Evolutionary conservation across 2,797 vertebrate species (phyloP).

Genomic region (Xyrichtys novacula): DNA sequence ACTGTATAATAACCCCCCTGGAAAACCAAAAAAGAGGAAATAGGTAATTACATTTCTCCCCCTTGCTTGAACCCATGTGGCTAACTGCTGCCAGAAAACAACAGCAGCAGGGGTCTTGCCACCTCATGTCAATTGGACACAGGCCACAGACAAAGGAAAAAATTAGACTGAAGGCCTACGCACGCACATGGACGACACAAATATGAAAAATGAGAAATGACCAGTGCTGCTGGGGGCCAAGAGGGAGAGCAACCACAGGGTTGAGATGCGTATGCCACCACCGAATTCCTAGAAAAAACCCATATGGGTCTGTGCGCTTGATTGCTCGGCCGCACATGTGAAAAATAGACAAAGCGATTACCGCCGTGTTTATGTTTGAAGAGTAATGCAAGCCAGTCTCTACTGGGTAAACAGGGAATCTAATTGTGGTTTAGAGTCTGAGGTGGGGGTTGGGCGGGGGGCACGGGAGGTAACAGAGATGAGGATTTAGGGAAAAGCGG

Average conservation of each 20-base stretch:
- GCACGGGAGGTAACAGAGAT: constrained; percentile 58
- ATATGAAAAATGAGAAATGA: constrained; percentile 72
- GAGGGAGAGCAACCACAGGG: constrained; percentile 71
- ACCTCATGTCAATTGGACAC: constrained; percentile 76
- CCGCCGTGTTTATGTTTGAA: constrained; percentile 81
- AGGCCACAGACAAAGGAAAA: constrained; percentile 74
- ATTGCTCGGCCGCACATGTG: constrained; percentile 84
- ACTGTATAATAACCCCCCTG: constrained; percentile 70
- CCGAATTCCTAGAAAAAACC: constrained; percentile 76
- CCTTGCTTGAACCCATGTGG: constrained; percentile 63
- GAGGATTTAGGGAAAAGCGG: constrained; percentile 36
- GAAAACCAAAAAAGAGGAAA: constrained; percentile 64
- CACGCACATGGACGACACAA: constrained; percentile 68
- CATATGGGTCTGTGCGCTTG: constrained; percentile 76
- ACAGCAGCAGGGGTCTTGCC: constrained; percentile 69
- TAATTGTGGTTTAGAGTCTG: constrained; percentile 78
- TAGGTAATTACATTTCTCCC: constrained; percentile 63
- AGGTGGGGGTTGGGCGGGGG: constrained; percentile 49
- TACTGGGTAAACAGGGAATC: constrained; percentile 81
- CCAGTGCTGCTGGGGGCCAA: constrained; percentile 67
- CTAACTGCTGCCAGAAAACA: constrained; percentile 69
- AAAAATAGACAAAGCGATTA: constrained; percentile 85
- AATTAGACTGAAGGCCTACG: constrained; percentile 43
- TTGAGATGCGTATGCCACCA: constrained; percentile 72
- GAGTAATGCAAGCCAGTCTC: constrained; percentile 81